Evolutionary conservation across 2,113 vertebrate genomes (phyloP).

Genomic region (Corythoichthys haematopterus): DNA sequence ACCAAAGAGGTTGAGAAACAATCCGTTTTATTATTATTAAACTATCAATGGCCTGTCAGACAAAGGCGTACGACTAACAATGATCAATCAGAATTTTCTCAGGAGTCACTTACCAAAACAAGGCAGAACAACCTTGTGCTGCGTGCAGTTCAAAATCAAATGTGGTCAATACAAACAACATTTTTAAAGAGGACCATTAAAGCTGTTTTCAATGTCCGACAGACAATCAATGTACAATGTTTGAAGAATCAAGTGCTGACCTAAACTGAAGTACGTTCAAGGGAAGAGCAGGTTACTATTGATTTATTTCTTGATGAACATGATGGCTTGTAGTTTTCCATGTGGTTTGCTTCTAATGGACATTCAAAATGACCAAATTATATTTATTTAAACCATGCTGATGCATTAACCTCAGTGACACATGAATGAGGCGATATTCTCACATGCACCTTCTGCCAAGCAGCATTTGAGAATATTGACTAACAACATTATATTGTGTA

Average conservation of each 20-base stretch:
- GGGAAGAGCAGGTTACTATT: constrained; percentile 74
- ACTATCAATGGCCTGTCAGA: neutral
- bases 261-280: constrained; percentile 70
- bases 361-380: constrained; percentile 59
- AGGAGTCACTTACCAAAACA: constrained; percentile 18
- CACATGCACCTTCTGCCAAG: constrained; percentile 1
- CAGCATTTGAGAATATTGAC: neutral
- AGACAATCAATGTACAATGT: constrained; percentile 78
- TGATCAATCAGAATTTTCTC: constrained; percentile 10
- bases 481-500: neutral
- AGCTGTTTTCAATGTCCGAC: constrained; percentile 72
- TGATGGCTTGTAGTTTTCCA: constrained; percentile 59
- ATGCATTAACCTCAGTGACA: constrained; percentile 52
- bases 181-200: constrained; percentile 78
- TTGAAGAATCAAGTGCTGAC: constrained; percentile 79
- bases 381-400: constrained; percentile 55
- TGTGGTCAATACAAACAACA: constrained; percentile 79
- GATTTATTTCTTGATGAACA: constrained; percentile 70
- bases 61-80: neutral
- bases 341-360: constrained; percentile 55
- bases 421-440: constrained; percentile 32
- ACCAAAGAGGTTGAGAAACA: neutral
- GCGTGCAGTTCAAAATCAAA: constrained; percentile 61
- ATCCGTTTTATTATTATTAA: neutral
- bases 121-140: constrained; percentile 13